phyloP scores from a whole-genome alignment of 2,888 invertebrate species.

The Nemoura dubitans region DNA sequence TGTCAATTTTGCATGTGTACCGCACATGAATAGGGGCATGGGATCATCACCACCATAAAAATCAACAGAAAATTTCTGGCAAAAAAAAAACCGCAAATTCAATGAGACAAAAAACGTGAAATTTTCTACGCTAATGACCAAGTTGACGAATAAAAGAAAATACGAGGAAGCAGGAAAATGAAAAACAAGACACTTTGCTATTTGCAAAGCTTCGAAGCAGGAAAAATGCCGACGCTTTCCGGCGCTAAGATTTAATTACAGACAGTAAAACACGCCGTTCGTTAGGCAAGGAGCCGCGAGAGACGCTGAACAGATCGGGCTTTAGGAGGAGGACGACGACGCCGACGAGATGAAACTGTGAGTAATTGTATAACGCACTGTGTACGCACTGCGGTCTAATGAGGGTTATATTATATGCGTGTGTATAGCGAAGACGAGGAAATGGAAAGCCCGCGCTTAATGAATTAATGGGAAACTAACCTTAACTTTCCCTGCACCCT shows the following conservation, averaged over 20 bases:
- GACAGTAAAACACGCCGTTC: background rate
- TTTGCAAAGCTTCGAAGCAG: background rate
- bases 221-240: background rate
- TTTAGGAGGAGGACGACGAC: background rate
- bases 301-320: background rate
- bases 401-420: background rate
- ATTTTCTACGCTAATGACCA: background rate
- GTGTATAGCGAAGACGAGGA: slow-evolving; percentile 1
- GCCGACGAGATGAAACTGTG: background rate
- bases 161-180: background rate
- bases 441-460: slow-evolving; percentile 19
- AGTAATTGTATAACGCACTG: background rate
- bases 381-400: slow-evolving; percentile 20
- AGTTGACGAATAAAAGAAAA: background rate
- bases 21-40: too few species aligned
- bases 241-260: background rate
- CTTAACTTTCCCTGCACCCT: slow-evolving; percentile 27
- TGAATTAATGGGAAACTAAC: slow-evolving; percentile 41
- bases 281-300: background rate
- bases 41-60: background rate
- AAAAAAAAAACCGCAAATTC: background rate
- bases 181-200: background rate
- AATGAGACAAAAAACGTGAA: background rate
- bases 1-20: too few species aligned
- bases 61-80: background rate